Evolutionary conservation across 2,113 vertebrate species (phyloP).

Genomic region (Psammodynastes pulverulentus): DNA sequence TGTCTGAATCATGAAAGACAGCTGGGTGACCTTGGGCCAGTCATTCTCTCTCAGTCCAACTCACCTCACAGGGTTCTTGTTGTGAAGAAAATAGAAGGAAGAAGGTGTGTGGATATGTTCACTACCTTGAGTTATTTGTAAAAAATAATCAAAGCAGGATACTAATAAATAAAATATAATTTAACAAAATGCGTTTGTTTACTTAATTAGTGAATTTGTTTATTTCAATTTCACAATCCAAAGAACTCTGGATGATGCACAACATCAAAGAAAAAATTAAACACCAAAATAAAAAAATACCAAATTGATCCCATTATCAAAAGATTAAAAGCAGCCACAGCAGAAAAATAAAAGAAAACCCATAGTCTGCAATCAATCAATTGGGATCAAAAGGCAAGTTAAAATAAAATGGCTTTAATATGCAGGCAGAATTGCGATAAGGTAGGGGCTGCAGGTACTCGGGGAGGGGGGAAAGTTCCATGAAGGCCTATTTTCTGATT

Average conservation of each 20-base stretch:
- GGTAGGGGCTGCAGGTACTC: background rate
- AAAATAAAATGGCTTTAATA: background rate
- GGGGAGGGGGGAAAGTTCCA: background rate
- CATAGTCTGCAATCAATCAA: background rate
- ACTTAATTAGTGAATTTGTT: background rate
- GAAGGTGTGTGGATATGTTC: background rate
- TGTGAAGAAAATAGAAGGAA: background rate
- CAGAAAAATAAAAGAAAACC: background rate
- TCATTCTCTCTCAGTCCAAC: background rate
- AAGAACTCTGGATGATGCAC: background rate
- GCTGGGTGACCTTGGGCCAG: background rate
- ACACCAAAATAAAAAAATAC: background rate
- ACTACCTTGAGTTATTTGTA: background rate
- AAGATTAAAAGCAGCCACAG: background rate
- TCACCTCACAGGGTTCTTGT: background rate
- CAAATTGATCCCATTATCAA: background rate
- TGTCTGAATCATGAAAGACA: background rate
- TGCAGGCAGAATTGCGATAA: background rate
- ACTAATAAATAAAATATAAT: background rate
- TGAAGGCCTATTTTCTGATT: background rate
- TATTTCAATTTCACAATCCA: background rate
- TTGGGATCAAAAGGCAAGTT: background rate
- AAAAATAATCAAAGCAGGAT: background rate
- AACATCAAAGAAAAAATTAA: background rate
- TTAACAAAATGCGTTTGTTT: background rate